Percentiles rank a stretch among this genome's conserved stretches.
phyloP scores from a whole-genome alignment of 2,888 invertebrate species.

The Tetranychus truncatus region DNA sequence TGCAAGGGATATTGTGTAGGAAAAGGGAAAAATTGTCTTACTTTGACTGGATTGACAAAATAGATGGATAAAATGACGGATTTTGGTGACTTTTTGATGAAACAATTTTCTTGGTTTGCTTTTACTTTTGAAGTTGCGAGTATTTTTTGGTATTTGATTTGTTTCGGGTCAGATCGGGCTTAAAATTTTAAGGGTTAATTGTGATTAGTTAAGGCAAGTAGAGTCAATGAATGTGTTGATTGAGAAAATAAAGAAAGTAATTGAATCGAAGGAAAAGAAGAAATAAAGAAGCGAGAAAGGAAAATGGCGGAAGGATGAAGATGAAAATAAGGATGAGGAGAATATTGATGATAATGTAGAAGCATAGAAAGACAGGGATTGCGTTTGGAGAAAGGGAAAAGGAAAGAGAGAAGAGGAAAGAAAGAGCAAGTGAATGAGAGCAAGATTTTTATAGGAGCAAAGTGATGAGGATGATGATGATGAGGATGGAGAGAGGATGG shows the following conservation, averaged over 20 bases:
- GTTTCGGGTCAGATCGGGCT: no score
- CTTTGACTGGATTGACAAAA: no score
- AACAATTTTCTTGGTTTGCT: no score
- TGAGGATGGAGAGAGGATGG: neutral
- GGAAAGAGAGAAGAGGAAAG: neutral
- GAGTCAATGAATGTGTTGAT: neutral
- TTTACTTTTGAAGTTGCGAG: no score
- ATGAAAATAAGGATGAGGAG: neutral
- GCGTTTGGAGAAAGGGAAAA: neutral
- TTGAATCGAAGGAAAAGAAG: neutral
- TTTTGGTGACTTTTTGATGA: no score
- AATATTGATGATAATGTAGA: neutral
- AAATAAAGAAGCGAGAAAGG: neutral
- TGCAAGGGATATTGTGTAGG: no score
- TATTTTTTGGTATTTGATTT: no score
- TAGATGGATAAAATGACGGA: no score
- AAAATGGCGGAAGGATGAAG: conserved; percentile 3
- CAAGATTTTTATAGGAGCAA: neutral
- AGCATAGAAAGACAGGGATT: neutral
- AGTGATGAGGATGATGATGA: neutral
- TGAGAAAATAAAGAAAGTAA: neutral
- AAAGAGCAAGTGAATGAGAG: conserved; percentile 5
- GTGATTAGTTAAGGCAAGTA: no score
- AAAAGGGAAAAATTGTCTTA: no score
- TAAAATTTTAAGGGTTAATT: no score